Evolutionary conservation across 1,140 invertebrate species (phyloP), one percentile per base, ranked within the genome.

Genomic region (Laodelphax striatellus): DNA sequence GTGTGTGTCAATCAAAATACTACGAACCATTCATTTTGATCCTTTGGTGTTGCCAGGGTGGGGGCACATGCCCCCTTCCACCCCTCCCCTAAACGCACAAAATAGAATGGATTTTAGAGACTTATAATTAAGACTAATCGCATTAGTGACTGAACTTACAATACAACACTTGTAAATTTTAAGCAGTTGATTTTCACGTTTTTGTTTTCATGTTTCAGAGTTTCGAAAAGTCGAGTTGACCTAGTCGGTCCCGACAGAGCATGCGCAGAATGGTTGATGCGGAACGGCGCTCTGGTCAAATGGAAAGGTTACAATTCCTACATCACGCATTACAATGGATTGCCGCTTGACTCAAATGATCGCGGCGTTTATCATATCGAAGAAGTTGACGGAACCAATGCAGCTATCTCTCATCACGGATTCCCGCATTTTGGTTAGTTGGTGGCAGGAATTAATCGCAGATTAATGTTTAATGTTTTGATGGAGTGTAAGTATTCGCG

Each of bases 201-300:
- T 28, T 28, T 28, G 6, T 28, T 28, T 28, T 6, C 24, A 28
- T 38, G 34, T 50, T 64, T 9, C 55, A 66, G 67, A 42, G 61
- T 67, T 14, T 63, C 62, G 1, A 64, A 74, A 24, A 74, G 80
- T 6, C 73, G 90, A 64, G 79, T 91, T 31, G 80, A 85, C 71
- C 71, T 79, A 66, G 77, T 92, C 60, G 92, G 92, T 1, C 80
- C 91, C 4, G 90, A 95, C 71, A 70, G 84, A 68, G 86, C 87
- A n/a, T 93, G 90, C 76, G 89, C 92, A 4, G 92, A 95, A 75
- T 95, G 92, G 93, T 75, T 94, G 11, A 70, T 92, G 46, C 74
- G 82, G 68, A 91, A 90, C 76, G 91, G 91, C 11, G 91, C 86
- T 17, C 73, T 76, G 60, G 78, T 93, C 1, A 82, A 79, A 67